Conservation (phyloP, 2,888 invertebrate genomes). For the Micoletzkya japonica region DNA sequence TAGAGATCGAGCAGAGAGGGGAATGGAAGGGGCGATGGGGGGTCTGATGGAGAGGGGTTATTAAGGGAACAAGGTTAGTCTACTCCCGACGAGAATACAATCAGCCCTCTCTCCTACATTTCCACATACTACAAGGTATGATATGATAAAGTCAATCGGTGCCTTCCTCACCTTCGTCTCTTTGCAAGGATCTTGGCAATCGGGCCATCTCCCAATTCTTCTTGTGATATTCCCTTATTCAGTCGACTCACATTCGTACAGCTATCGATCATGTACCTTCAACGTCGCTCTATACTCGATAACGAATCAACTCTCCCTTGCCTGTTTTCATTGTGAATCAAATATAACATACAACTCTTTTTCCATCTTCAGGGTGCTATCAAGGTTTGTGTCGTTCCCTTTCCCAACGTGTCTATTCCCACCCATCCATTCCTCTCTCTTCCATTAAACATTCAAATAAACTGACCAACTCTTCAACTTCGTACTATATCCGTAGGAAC, state of each 20-base stretch:
- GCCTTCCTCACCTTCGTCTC: constrained; percentile 9
- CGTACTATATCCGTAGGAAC: constrained; percentile 1
- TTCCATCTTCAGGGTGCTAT: too few species aligned
- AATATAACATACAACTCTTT: too few species aligned
- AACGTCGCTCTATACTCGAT: too few species aligned
- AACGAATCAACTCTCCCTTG: too few species aligned
- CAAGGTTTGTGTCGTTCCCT: too few species aligned
- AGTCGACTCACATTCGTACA: constrained; percentile 1
- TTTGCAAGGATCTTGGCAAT: constrained; percentile 1
- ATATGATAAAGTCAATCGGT: background rate
- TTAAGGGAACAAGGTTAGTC: too few species aligned
- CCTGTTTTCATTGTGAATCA: too few species aligned
- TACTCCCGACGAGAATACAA: too few species aligned
- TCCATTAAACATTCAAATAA: background rate
- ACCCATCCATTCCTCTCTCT: too few species aligned
- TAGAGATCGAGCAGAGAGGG: background rate
- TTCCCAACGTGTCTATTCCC: too few species aligned
- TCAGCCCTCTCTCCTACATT: too few species aligned
- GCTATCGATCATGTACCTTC: constrained; percentile 11
- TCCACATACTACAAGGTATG: too few species aligned
- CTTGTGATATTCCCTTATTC: background rate
- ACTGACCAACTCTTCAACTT: constrained; percentile 20
- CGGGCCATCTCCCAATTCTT: constrained; percentile 15
- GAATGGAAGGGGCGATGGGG: background rate
- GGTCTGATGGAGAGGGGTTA: constrained; percentile 4